These are phyloP conservation scores for Athripsodes cinereus DNA, from an alignment of 2,888 invertebrate genomes.

Conservation along the genomic window DNA sequence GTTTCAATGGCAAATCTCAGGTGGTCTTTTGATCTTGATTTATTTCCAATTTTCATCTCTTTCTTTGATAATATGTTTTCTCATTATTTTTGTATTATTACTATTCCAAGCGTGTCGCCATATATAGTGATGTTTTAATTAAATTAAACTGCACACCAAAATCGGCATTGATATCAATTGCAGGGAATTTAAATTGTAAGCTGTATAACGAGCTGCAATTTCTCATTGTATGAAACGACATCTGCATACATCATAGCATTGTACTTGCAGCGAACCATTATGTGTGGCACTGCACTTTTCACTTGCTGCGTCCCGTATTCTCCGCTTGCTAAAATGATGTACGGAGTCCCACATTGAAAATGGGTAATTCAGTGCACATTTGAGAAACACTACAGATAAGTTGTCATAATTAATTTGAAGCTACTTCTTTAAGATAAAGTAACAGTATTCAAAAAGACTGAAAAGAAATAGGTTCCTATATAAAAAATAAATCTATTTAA, in stretches of 20 bases:
- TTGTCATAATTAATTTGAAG: too few relatives aligned
- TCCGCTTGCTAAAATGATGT: neutral
- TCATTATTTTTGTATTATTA: neutral
- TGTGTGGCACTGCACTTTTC: neutral
- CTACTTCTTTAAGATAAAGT: too few relatives aligned
- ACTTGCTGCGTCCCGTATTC: neutral
- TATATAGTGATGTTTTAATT: slow-evolving; percentile 10
- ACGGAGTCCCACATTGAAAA: neutral
- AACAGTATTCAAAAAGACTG: too few relatives aligned
- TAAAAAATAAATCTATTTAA: too few relatives aligned
- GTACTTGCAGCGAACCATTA: neutral
- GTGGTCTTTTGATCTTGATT: neutral
- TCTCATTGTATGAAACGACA: slow-evolving; percentile 13
- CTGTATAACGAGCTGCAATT: slow-evolving; percentile 7
- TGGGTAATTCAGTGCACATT: too few relatives aligned
- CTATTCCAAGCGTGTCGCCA: slow-evolving; percentile 1
- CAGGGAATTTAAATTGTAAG: slow-evolving; percentile 8
- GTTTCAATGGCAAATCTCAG: neutral
- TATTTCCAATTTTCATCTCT: neutral
- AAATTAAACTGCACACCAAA: slow-evolving; percentile 1
- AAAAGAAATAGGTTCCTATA: too few relatives aligned
- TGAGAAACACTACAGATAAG: too few relatives aligned
- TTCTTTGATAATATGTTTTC: neutral
- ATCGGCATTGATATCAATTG: slow-evolving; percentile 2
- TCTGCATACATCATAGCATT: slow-evolving; percentile 9